Percentiles rank a stretch among this genome's conserved stretches.
phyloP scores from a whole-genome alignment of 1,140 invertebrate species.

The Neomicropteryx cornuta region DNA sequence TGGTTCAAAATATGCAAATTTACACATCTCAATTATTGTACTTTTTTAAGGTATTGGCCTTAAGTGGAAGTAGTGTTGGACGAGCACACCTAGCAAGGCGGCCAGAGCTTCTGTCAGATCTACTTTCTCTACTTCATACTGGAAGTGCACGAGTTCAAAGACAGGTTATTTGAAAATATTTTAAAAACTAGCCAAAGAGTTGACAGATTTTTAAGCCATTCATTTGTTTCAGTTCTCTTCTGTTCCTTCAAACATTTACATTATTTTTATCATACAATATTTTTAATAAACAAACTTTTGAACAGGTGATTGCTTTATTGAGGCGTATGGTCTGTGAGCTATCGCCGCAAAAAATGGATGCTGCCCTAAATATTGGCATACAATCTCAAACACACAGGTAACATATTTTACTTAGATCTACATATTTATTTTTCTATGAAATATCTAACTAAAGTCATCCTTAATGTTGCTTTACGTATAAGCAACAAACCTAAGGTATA shows the following conservation, averaged over 20 bases:
- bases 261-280: slow-evolving; percentile 1
- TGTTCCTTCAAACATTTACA: neutral
- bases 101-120: slow-evolving; percentile 68
- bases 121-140: slow-evolving; percentile 82
- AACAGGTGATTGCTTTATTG: slow-evolving; percentile 32
- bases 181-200: neutral
- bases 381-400: no score
- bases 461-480: no score
- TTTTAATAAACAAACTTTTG: slow-evolving; percentile 7
- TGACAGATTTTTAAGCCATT: neutral
- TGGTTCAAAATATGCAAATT: no score
- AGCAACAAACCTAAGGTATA: no score
- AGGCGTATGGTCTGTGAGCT: slow-evolving; percentile 33
- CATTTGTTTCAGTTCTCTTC: neutral
- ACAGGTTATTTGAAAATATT: slow-evolving; percentile 61
- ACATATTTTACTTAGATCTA: no score
- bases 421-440: no score
- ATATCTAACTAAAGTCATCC: no score
- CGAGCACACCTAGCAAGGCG: slow-evolving; percentile 84
- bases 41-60: slow-evolving; percentile 50
- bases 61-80: slow-evolving; percentile 89
- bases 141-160: slow-evolving; percentile 89
- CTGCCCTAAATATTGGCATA: slow-evolving; percentile 20
- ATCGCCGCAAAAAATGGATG: slow-evolving; percentile 29
- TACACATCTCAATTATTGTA: neutral